Evolutionary conservation across 2,888 invertebrate species (phyloP).

Genomic region (Chymomyza amoena): DNA sequence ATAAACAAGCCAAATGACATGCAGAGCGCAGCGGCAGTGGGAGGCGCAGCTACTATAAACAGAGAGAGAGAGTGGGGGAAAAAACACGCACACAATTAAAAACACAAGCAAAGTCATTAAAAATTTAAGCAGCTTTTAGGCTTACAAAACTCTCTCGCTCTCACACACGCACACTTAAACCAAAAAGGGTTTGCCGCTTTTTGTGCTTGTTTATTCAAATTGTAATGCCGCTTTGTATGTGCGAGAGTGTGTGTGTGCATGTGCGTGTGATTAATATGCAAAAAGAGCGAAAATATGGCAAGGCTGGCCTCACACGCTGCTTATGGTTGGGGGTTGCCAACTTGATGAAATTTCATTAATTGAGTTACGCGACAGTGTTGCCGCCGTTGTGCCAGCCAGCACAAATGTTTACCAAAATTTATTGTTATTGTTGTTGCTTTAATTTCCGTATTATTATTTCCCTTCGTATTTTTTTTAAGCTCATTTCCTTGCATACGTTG

Average conservation of each 20-base stretch:
- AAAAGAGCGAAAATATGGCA: constrained; percentile 30
- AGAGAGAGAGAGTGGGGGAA: background rate
- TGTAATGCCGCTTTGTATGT: background rate
- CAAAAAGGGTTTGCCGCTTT: background rate
- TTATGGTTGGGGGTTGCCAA: constrained; percentile 21
- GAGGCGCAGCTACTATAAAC: too few species aligned
- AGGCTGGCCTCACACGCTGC: background rate
- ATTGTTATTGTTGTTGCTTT: background rate
- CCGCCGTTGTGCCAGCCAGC: background rate
- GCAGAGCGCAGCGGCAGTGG: background rate
- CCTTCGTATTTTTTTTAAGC: background rate
- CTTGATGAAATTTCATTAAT: constrained; percentile 71
- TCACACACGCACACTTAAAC: constrained; percentile 9
- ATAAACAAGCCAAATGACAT: background rate
- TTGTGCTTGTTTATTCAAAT: constrained; percentile 27
- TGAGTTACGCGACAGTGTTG: constrained; percentile 47
- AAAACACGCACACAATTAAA: constrained; percentile 63
- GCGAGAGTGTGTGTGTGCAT: background rate
- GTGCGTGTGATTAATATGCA: constrained; percentile 60
- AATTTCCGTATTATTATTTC: background rate
- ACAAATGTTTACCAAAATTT: constrained; percentile 29
- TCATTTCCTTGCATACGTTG: constrained; percentile 3
- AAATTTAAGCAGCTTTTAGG: constrained; percentile 73
- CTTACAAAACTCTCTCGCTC: constrained; percentile 49
- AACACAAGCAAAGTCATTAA: constrained; percentile 73